These are phyloP conservation scores for Lateolabrax maculatus DNA, from an alignment of 2,797 vertebrate genomes.

Conservation along the genomic window DNA sequence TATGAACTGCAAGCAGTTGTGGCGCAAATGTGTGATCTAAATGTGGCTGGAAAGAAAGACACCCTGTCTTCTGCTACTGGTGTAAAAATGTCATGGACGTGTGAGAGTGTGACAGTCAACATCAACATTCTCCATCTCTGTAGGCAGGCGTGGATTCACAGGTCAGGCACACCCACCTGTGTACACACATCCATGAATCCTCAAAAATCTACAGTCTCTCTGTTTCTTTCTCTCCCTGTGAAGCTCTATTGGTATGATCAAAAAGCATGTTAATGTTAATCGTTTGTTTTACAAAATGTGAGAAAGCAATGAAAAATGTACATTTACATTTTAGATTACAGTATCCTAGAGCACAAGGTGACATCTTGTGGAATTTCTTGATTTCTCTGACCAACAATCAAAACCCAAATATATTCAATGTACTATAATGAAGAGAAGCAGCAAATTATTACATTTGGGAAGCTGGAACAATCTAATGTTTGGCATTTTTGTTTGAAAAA, in stretches of 20 bases:
- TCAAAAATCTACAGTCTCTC: slow-evolving; percentile 14
- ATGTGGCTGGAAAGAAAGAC: slow-evolving; percentile 61
- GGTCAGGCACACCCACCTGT: slow-evolving; percentile 65
- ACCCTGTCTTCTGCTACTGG: slow-evolving; percentile 68
- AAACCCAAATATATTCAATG: not conserved
- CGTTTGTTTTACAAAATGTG: not conserved
- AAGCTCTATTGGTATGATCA: not conserved
- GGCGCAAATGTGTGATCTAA: slow-evolving; percentile 38
- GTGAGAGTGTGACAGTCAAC: slow-evolving; percentile 86
- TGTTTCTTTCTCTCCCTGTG: not conserved
- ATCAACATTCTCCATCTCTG: slow-evolving; percentile 83
- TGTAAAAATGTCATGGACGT: slow-evolving; percentile 80
- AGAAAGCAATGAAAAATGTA: not conserved
- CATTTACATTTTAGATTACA: too few species aligned
- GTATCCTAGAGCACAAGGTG: not conserved
- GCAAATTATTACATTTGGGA: not conserved
- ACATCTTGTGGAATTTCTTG: not conserved
- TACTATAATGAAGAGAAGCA: not conserved
- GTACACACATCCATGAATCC: slow-evolving; percentile 45
- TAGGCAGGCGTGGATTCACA: slow-evolving; percentile 61
- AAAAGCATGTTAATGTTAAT: not conserved
- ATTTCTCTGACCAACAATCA: not conserved
- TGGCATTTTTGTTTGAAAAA: not conserved
- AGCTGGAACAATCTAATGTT: not conserved
- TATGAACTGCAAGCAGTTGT: not conserved